Conservation (phyloP, 2,888 invertebrate species). For the Mayetiola destructor region DNA sequence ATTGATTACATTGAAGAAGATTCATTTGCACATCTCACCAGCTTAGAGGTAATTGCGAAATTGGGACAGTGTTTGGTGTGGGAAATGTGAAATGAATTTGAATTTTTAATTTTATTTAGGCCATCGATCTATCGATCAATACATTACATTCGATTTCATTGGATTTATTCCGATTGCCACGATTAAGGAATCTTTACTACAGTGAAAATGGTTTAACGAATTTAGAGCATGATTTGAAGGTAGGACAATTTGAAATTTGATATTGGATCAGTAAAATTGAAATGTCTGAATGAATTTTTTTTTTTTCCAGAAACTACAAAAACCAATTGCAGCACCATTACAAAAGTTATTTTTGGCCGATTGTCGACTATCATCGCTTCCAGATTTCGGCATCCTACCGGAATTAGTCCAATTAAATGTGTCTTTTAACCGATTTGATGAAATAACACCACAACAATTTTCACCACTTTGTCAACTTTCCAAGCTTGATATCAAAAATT, state of each 20-base stretch:
- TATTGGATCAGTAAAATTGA: neutral
- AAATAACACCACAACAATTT: constrained; percentile 37
- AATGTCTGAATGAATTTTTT: constrained; percentile 1
- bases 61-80: too few species aligned
- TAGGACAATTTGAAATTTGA: constrained; percentile 16
- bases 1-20: constrained; percentile 33
- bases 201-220: constrained; percentile 29
- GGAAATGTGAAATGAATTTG: too few species aligned
- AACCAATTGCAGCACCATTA: constrained; percentile 44
- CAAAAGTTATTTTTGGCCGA: constrained; percentile 44
- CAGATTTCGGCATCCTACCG: constrained; percentile 46
- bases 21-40: constrained; percentile 30
- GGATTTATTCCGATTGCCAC: constrained; percentile 40
- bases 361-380: constrained; percentile 43
- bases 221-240: constrained; percentile 26
- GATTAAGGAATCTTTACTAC: constrained; percentile 40
- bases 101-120: too few species aligned
- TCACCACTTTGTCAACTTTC: constrained; percentile 47
- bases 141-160: constrained; percentile 30
- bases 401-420: constrained; percentile 45
- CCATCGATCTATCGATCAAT: constrained; percentile 35
- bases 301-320: constrained; percentile 25
- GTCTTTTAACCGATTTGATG: constrained; percentile 41
- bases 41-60: constrained; percentile 30
- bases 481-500: constrained; percentile 39